These are phyloP conservation scores for Cydia amplana DNA, from an alignment of 1,140 invertebrate genomes.

Conservation along the genomic window DNA sequence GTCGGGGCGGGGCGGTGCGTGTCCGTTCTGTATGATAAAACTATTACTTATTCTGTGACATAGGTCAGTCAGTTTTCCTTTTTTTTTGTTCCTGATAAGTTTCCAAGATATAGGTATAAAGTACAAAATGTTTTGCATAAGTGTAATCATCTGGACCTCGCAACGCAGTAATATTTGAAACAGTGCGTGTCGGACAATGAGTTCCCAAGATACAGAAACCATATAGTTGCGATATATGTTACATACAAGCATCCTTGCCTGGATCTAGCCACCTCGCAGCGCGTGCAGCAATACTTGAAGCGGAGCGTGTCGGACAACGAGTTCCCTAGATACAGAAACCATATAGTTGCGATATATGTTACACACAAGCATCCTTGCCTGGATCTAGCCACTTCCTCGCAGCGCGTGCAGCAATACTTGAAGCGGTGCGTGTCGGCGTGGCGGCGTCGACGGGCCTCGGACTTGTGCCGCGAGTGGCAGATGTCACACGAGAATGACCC, in stretches of 20 bases:
- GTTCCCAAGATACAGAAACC: neutral
- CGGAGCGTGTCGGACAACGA: neutral
- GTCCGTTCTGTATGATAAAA: no score
- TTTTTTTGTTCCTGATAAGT: no score
- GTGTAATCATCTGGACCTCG: no score
- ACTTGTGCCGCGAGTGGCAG: neutral
- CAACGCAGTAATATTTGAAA: no score
- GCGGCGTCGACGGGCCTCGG: neutral
- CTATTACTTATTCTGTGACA: no score
- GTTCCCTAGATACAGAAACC: neutral
- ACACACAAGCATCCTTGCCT: neutral
- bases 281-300: no score
- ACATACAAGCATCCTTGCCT: neutral
- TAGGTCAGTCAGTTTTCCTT: no score
- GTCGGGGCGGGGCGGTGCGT: no score
- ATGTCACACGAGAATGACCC: neutral
- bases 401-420: slow-evolving; percentile 5
- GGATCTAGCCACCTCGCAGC: slow-evolving; percentile 4
- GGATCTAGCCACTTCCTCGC: slow-evolving; percentile 1
- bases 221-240: neutral
- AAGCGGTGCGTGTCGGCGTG: neutral
- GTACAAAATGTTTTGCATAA: no score
- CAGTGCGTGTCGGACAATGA: neutral
- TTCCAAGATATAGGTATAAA: no score
- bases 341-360: neutral